Evolutionary conservation across 2,888 invertebrate species (phyloP), one percentile per base, ranked within the genome.

Genomic region (Beris chalybata): DNA sequence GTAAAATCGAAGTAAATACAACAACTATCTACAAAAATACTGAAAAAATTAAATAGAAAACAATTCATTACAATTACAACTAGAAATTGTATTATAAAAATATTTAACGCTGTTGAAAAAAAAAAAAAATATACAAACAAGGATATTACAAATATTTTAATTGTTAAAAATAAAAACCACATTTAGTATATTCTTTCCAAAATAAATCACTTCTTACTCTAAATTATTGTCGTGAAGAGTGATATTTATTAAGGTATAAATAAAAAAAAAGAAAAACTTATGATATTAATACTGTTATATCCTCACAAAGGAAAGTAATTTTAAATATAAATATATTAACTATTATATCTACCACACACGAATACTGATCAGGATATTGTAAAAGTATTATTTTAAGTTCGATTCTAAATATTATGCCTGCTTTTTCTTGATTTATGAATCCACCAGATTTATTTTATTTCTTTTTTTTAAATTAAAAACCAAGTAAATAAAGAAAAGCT

Each of bases 1-100:
- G 32, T 45, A 55, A 57, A 56, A 57, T 57, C 15, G 44, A 55
- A 56, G 59, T 22, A 44, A 64, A 58, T 50, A n/a, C 55, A 32
- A 53, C 48, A 52, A 30, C 47, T 55, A 55, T 52, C 61, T 48
- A 58, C 48, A 56, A 44, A n/a, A 55, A 38, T 54, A 65, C 47
- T 52, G 12, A 50, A 45, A n/a, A 52, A 15, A 9, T 32, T 52
- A 59, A 58, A 6, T 4, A 53, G 13, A 57, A 47, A 58, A 31
- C 32, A 48, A 43, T 22, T 22, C 22, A 22, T 22, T 22, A 22
- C 22, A 22, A 22, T 2, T 54, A 47, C 12, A 58, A 54, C 29
- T 31, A 22, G 30, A 32, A 52, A 30, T 53, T 50, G 31, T 55
- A 15, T 38, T 38, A 53, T 38, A 29, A 59, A 65, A 29, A 15